Evolutionary conservation across 2,888 invertebrate genomes (phyloP), one percentile per base, ranked within the genome.

Genomic region (Drosophila kambysellisi): DNA sequence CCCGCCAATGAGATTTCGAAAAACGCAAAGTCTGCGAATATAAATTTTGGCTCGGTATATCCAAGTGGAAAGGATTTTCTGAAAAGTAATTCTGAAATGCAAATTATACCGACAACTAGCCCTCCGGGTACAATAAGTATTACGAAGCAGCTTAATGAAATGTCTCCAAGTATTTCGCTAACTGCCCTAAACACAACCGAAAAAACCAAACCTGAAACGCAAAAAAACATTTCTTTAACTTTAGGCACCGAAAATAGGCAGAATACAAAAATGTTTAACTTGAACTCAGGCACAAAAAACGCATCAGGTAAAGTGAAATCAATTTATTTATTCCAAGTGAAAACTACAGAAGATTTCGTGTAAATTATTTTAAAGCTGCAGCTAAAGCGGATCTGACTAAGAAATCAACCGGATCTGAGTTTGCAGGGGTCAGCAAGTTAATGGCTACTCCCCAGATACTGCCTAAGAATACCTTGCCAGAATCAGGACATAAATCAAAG

Each of bases 111-210:
- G 30, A 90, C 91, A 52, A 82, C 85, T 9, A 88, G 87, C 32
- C 90, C 91, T 12, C 89, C 91, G 17, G 83, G 88, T 17, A 83
- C 91, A n/a, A 83, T 82, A 32, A 91, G 86, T 60, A 86, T 91
- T 63, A 82, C 91, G 33, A 91, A 91, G 57, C 91, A 92, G 70
- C 81, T 91, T 6, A 86, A 81, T 67, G 92, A 91, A 56, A 87
- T 92, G 63, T 88, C 91, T 11, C 91, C 92, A 0, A 92, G 91
- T 52, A 92, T 91, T 65, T 92, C 91, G 0, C 50, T 91, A 43
- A 91, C 92, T 12, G 91, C 92, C 0, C 79, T 91, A 1, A 79
- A 73, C n/a, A 59, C 76, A 7, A 37, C 58, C 3, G 76, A 81
- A 15, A 76, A 52, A 29, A 6, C 58, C 0, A 80, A 64, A 56